Evolutionary conservation across 2,797 vertebrate genomes (phyloP), one percentile per base, ranked within the genome.

Genomic region (Yasuhikotakia modesta): DNA sequence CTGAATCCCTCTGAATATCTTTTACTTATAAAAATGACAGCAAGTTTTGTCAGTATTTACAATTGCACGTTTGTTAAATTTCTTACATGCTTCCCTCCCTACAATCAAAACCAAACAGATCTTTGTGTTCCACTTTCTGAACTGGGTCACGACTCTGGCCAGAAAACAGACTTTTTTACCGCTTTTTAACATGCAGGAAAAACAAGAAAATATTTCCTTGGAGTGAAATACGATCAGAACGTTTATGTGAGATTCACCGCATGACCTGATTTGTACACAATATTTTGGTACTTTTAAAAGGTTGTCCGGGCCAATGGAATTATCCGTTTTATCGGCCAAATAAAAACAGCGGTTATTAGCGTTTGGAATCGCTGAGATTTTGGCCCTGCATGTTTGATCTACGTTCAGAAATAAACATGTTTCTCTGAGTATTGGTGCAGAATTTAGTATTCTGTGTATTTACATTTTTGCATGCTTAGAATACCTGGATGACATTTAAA

Each of bases 121-220:
- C 30, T n/a, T 35, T 35, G 27, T 1, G 30, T 35, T 63, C 60
- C 60, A 63, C 58, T 61, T 61, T 61, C 55, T 57, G 55, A 57
- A 57, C 55, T 57, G 55, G 22, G 55, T 57, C 21, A 57, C 57
- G 27, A 30, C 11, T 14, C 57, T 58, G 35, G 35, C 35, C 35
- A 39, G 35, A 39, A 39, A 7, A 7, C 35, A 39, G 6, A 14
- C 57, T 30, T 24, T 13, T 14, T 24, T 58, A 4, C 13, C 14
- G 21, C 22, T 13, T 58, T 58, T 24, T 0, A 24, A 27, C 55
- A 27, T 22, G 55, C 55, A 24, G 55, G 21, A 58, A 21, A 55
- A 10, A 22, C 21, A 4, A 13, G 53, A 55, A 57, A 57, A 24
- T 21, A 55, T 11, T 13, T 24, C 11, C 53, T 39, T 8, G 35